A percentile compares a stretch with the other conserved stretches of the same genome.
Evolutionary conservation across 2,797 vertebrate species (phyloP).

Genomic region (Pangasius mekongensis): DNA sequence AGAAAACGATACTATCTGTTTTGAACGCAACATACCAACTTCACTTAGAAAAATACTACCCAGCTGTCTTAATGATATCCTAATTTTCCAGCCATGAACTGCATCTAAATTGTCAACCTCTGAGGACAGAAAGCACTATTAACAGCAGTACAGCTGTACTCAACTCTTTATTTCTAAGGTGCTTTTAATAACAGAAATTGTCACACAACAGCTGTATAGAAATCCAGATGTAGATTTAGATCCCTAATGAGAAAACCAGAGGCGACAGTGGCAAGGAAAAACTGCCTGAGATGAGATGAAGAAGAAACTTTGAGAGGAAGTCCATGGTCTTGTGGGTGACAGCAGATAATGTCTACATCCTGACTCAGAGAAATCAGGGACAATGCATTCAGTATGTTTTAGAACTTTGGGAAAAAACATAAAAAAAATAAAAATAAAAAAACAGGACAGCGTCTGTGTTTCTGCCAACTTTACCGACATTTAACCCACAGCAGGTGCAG

Average conservation of each 20-base stretch:
- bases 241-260: constrained; percentile 6
- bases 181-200: not conserved
- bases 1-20: constrained; percentile 32
- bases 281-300: not conserved
- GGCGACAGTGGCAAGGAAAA: not conserved
- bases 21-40: not conserved
- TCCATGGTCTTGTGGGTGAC: not conserved
- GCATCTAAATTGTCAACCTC: constrained; percentile 25
- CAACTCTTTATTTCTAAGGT: not conserved
- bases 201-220: not conserved
- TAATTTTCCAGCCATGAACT: constrained; percentile 15
- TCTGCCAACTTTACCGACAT: constrained; percentile 16
- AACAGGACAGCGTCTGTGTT: not conserved
- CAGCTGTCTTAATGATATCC: constrained; percentile 22
- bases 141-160: not conserved
- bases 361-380: not conserved
- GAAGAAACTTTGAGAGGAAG: not conserved
- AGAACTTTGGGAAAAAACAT: not conserved
- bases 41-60: not conserved
- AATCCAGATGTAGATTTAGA: not conserved
- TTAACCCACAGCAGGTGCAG: constrained; percentile 12
- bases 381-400: not conserved
- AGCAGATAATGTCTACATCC: not conserved
- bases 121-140: not conserved
- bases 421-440: not conserved